Conservation (phyloP, 2,797 vertebrate genomes). For the Characodon lateralis region DNA sequence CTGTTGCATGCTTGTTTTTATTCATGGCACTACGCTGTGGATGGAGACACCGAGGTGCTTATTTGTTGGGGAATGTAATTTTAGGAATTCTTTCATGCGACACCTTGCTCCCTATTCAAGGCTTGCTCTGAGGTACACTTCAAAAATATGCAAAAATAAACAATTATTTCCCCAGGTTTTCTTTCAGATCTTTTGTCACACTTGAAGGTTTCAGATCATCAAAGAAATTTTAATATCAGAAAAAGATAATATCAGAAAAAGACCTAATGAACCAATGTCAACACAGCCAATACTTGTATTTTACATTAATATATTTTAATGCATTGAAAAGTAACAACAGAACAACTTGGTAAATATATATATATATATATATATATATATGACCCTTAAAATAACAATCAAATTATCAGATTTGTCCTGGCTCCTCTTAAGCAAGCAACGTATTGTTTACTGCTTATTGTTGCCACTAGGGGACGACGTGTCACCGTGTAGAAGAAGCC, state of each 20-base stretch:
- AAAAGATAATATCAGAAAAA: neutral
- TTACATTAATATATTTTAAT: neutral
- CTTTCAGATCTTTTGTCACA: neutral
- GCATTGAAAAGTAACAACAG: neutral
- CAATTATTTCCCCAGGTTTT: neutral
- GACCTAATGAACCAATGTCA: too few relatives aligned
- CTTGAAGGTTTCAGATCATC: neutral
- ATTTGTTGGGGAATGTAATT: slow-evolving; percentile 11
- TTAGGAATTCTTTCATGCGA: slow-evolving; percentile 8
- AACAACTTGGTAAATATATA: neutral
- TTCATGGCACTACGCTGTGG: neutral
- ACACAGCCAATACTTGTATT: too few relatives aligned
- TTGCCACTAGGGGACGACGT: slow-evolving; percentile 52
- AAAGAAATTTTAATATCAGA: neutral
- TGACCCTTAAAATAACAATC: neutral
- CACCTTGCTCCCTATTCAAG: slow-evolving; percentile 10
- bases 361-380: neutral
- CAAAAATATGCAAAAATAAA: neutral
- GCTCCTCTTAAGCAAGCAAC: slow-evolving; percentile 3
- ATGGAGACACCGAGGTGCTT: slow-evolving; percentile 19
- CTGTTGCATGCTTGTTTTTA: slow-evolving; percentile 47
- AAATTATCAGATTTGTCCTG: neutral
- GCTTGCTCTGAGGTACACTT: neutral
- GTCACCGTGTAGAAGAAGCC: neutral
- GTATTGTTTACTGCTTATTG: slow-evolving; percentile 11